Conservation (phyloP, 30 jellyfish, hydroid and myxozoan species). For the Hydra vulgaris region DNA sequence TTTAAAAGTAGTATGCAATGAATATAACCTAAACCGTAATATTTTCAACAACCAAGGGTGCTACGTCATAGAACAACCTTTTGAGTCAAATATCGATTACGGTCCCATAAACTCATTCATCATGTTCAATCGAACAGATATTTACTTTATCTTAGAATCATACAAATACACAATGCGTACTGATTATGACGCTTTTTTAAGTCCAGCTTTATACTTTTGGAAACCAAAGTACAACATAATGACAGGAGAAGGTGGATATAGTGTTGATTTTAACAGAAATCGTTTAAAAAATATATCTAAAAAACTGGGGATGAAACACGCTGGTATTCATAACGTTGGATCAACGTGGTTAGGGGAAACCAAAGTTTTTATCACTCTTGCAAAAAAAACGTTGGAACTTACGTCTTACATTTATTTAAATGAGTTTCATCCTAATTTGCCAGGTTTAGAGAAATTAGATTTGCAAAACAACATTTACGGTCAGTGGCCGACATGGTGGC, state of each 20-base stretch:
- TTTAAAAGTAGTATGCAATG: background rate
- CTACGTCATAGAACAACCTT: background rate
- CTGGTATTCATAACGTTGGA: background rate
- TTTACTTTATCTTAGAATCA: background rate
- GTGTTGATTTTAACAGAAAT: background rate
- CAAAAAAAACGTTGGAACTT: background rate
- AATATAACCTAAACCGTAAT: background rate
- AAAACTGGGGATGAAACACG: background rate
- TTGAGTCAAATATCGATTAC: background rate
- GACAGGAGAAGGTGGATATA: background rate
- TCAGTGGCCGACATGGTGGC: background rate
- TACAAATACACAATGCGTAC: background rate
- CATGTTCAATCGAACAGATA: conserved; percentile 7
- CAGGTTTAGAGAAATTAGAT: background rate
- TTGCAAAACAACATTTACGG: background rate
- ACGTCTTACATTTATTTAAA: background rate
- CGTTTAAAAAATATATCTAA: background rate
- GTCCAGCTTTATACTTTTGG: background rate
- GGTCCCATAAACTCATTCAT: conserved; percentile 4
- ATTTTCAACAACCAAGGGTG: background rate
- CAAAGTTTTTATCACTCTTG: background rate
- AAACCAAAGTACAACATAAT: background rate
- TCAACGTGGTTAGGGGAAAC: conserved; percentile 3
- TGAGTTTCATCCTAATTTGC: background rate
- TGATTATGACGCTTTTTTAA: background rate